phyloP scores from a whole-genome alignment of 2,113 vertebrate genomes.

The Zeus faber region DNA sequence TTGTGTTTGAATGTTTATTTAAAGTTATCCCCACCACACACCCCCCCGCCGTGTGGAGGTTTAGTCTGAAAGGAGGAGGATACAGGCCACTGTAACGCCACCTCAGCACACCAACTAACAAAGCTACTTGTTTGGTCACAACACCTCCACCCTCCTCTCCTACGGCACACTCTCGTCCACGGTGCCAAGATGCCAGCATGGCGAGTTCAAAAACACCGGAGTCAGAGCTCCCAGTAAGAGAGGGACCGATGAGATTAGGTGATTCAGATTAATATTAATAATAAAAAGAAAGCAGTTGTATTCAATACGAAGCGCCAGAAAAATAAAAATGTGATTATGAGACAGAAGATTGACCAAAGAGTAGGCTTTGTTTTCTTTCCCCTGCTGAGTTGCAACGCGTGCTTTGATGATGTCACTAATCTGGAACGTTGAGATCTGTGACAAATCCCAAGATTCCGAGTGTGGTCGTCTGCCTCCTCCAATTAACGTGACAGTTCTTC shows the following conservation, averaged over 20 bases:
- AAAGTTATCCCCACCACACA: constrained; percentile 54
- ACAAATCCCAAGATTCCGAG: constrained; percentile 50
- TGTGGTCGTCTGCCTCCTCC: constrained; percentile 62
- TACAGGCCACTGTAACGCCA: constrained; percentile 84
- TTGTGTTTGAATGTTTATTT: constrained; percentile 63
- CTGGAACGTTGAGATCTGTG: constrained; percentile 37
- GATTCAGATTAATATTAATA: constrained; percentile 36
- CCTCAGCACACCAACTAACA: constrained; percentile 76
- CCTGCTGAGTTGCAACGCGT: constrained; percentile 39
- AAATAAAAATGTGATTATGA: constrained; percentile 20
- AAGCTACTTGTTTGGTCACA: constrained; percentile 53
- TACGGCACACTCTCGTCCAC: constrained; percentile 70
- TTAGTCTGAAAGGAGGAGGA: constrained; percentile 88
- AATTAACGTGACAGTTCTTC: constrained; percentile 45
- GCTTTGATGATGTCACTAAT: constrained; percentile 56
- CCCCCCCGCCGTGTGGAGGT: constrained; percentile 62
- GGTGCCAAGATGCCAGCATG: constrained; percentile 53
- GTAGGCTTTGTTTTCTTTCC: constrained; percentile 42
- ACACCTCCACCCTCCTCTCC: constrained; percentile 39
- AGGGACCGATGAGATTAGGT: constrained; percentile 14
- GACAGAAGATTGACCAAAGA: constrained; percentile 39
- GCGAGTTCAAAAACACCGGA: constrained; percentile 29
- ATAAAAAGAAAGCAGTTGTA: constrained; percentile 38
- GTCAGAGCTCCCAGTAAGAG: constrained; percentile 31
- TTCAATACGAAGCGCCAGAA: constrained; percentile 49